phyloP scores from a whole-genome alignment of 23 tunicate species.

The Styela clava region DNA sequence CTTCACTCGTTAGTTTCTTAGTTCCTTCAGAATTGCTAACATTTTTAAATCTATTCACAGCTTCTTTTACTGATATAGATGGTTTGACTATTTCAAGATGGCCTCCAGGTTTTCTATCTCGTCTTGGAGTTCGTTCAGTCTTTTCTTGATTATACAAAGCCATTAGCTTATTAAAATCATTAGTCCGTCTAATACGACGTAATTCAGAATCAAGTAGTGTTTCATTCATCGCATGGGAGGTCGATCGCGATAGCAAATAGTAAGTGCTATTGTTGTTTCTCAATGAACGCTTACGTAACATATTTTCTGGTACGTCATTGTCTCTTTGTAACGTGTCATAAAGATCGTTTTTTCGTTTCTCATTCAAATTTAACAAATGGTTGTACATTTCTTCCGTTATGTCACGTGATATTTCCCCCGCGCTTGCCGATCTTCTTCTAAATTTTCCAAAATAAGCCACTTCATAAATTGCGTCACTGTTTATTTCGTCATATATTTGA shows the following conservation, averaged over 20 bases:
- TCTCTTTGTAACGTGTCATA: not conserved
- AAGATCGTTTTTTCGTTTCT: not conserved
- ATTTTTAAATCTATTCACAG: not conserved
- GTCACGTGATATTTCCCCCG: not conserved
- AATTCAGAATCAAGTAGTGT: not conserved
- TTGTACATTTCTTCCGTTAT: not conserved
- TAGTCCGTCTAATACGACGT: not conserved
- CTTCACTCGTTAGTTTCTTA: not conserved
- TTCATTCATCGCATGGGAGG: not conserved
- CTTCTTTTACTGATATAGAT: not conserved
- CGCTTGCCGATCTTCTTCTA: not conserved
- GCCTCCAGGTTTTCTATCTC: not conserved
- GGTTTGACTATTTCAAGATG: not conserved
- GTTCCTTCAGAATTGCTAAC: not conserved
- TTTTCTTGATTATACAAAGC: not conserved
- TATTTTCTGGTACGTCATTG: not conserved
- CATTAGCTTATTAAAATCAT: not conserved
- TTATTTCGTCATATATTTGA: not conserved
- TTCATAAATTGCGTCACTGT: not conserved
- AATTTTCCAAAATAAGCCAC: not conserved
- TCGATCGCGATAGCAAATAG: not conserved
- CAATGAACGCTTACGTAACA: not conserved
- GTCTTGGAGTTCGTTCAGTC: not conserved
- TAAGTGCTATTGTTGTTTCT: not conserved
- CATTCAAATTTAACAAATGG: not conserved